Evolutionary conservation across 1,140 invertebrate genomes (phyloP).

Genomic region (Pinna nobilis): DNA sequence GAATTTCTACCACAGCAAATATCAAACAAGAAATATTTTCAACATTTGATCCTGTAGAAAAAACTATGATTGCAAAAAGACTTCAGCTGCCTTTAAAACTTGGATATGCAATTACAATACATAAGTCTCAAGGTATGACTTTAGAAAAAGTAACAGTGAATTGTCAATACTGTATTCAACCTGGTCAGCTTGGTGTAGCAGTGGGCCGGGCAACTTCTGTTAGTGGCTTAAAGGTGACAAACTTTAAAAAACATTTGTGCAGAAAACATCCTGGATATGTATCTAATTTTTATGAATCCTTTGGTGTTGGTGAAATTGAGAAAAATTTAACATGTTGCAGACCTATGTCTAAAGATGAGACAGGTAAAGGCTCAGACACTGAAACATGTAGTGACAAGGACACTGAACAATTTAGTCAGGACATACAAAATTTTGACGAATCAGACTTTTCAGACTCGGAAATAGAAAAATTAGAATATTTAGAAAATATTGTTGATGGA

Average conservation of each 20-base stretch:
- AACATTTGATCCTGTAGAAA: slow-evolving; percentile 31
- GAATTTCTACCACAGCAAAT: background rate
- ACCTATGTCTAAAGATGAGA: background rate
- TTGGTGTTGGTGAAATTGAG: slow-evolving; percentile 1
- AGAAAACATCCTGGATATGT: slow-evolving; percentile 2
- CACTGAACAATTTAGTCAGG: background rate
- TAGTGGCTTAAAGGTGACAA: slow-evolving; percentile 12
- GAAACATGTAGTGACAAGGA: slow-evolving; percentile 1
- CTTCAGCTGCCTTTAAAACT: slow-evolving; percentile 8
- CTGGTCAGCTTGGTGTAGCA: slow-evolving; percentile 44
- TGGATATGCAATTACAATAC: slow-evolving; percentile 32
- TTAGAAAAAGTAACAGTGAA: slow-evolving; percentile 25
- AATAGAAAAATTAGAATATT: slow-evolving; percentile 15
- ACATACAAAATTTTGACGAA: background rate
- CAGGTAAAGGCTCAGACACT: background rate
- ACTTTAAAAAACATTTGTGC: slow-evolving; percentile 14
- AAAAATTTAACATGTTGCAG: slow-evolving; percentile 16
- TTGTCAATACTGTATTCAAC: slow-evolving; percentile 33
- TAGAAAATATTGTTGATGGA: background rate
- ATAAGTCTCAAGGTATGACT: slow-evolving; percentile 41
- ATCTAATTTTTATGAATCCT: slow-evolving; percentile 4
- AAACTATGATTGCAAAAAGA: slow-evolving; percentile 12
- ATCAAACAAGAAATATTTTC: slow-evolving; percentile 16
- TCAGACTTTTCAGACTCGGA: slow-evolving; percentile 8
- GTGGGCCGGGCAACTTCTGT: slow-evolving; percentile 10